A percentile compares a stretch with the other conserved stretches of the same genome.
These are phyloP conservation scores for Fregata magnificens DNA, from an alignment of 2,113 vertebrate genomes.

Conservation along the genomic window DNA sequence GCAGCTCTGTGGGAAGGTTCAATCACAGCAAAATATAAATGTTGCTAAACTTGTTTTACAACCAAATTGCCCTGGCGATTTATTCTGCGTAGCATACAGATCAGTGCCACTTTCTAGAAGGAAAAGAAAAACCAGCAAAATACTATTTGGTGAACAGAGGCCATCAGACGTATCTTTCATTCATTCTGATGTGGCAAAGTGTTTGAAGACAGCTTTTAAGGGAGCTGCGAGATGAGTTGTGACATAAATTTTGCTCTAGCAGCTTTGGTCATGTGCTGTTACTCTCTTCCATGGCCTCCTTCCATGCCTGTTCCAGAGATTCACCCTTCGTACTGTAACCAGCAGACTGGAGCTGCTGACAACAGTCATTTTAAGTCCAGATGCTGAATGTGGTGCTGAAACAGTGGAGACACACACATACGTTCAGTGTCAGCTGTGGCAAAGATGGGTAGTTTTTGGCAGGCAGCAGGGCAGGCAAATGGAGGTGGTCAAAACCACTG, in stretches of 20 bases:
- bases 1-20: not conserved
- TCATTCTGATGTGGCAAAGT: not conserved
- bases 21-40: not conserved
- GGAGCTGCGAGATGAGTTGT: not conserved
- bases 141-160: not conserved
- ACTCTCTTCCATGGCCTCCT: not conserved
- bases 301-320: not conserved
- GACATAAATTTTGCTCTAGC: not conserved
- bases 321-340: rapidly evolving
- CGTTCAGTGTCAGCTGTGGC: not conserved
- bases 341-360: not conserved
- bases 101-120: not conserved
- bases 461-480: not conserved
- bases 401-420: rapidly evolving
- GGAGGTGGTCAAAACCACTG: not conserved
- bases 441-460: not conserved
- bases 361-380: not conserved
- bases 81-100: not conserved
- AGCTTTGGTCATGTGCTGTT: not conserved
- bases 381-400: not conserved
- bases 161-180: not conserved
- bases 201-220: not conserved
- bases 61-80: not conserved
- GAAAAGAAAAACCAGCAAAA: not conserved
- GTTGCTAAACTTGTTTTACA: slow-evolving; percentile 24